Evolutionary conservation across 2,113 vertebrate genomes (phyloP).

Genomic region (Cephalopterus ornatus): DNA sequence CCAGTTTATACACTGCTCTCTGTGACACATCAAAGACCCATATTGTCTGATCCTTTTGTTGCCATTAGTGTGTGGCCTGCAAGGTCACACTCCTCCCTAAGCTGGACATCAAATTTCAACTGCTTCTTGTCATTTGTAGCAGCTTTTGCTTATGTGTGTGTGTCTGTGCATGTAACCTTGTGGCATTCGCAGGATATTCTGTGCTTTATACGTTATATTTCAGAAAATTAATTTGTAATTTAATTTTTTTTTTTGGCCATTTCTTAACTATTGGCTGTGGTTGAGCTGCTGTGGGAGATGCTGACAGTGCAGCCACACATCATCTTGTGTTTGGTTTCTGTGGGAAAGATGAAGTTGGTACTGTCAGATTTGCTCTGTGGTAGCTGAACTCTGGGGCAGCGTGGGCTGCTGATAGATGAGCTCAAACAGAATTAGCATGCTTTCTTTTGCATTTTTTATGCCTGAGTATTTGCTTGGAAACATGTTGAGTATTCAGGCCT

Average conservation of each 20-base stretch:
- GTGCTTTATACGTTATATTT: not conserved
- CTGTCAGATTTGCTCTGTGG: not conserved
- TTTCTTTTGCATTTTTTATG: constrained; percentile 49
- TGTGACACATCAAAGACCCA: not conserved
- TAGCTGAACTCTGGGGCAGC: not conserved
- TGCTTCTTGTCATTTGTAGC: not conserved
- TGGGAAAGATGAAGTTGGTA: not conserved
- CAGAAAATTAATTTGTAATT: not conserved
- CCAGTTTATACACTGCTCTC: not conserved
- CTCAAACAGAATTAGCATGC: constrained; percentile 13
- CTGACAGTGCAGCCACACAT: not conserved
- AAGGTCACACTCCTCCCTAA: not conserved
- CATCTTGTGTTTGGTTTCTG: not conserved
- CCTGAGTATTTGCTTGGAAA: constrained; percentile 39
- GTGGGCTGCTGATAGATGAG: constrained; percentile 3
- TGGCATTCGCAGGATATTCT: not conserved
- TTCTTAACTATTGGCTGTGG: not conserved
- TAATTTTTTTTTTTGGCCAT: not conserved
- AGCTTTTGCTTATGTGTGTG: not conserved
- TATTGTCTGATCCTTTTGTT: not conserved
- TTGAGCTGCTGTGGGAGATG: not conserved
- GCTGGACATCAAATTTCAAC: not conserved
- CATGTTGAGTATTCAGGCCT: not conserved
- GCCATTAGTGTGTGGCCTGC: not conserved
- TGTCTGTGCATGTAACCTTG: not conserved